A percentile compares a stretch with the other conserved stretches of the same genome.
phyloP scores from a whole-genome alignment of 2,797 vertebrate species.

The Morelia viridis region DNA sequence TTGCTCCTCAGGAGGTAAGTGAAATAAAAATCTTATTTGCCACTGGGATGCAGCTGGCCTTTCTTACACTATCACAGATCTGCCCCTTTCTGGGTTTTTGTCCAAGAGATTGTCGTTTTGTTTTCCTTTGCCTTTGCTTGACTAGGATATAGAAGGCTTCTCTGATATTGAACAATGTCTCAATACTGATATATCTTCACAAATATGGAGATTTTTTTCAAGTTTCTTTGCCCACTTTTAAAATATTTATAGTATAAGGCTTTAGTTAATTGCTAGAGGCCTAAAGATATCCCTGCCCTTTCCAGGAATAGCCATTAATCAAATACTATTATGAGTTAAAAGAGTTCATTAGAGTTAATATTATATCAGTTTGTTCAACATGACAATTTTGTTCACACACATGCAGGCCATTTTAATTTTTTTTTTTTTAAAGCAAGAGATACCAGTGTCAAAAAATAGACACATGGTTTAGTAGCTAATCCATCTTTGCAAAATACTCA shows the following conservation, averaged over 20 bases:
- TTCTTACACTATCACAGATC: background rate
- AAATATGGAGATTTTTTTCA: background rate
- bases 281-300: background rate
- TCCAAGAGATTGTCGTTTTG: background rate
- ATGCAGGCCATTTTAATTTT: background rate
- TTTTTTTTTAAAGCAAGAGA: background rate
- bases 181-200: background rate
- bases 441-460: background rate
- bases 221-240: background rate
- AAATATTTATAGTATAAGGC: background rate
- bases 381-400: background rate
- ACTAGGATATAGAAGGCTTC: background rate
- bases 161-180: background rate
- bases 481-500: background rate
- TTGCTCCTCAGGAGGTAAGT: constrained; percentile 22
- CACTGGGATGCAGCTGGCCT: background rate
- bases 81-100: background rate
- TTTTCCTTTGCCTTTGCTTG: background rate
- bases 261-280: background rate
- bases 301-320: background rate
- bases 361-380: background rate
- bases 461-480: background rate
- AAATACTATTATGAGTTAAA: background rate
- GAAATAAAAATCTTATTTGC: background rate
- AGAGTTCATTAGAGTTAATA: background rate